Base-by-base conservation (phyloP, 2,113 vertebrate genomes). In the Actenoides hombroni region DNA sequence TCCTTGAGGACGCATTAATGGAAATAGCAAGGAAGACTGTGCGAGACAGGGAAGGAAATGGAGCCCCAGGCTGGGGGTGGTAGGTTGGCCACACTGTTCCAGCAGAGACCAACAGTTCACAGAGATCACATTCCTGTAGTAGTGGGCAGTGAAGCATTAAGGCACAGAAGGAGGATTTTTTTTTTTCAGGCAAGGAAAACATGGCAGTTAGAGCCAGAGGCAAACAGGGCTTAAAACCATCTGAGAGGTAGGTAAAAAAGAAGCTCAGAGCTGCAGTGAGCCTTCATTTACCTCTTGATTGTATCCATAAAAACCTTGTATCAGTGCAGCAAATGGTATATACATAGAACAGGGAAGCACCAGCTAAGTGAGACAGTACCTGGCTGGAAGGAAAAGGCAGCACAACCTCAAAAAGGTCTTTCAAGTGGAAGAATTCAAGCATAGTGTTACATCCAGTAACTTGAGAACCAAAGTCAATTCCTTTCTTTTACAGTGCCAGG, bases 361-460 rank as follows among this genome's bases (percentile, higher is more conserved):
- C 65, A 39, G 57, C 39, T 84, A 49, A 81, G 51, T 6, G 31
- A 61, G 39, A 56, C 23, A 63, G 88, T 61, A 68, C 68, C 79
- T 75, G 83, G 86, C 73, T 61, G 69, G 60, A 79, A 31, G 59
- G 35, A 69, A 86, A 64, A 94, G 92, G 90, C 88, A 94, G 48
- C 53, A 79, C 28, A 80, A 51, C 61, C 77, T 79, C 59, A 49
- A 15, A 68, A 31, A 92, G 74, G 81, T 85, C 49, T 89, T 90
- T 76, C 77, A 93, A 75, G 63, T 85, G 93, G 74, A 87, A 89
- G 46, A 82, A 71, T 90, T 93, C 90, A 95, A 96, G 92, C 91
- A 89, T 86, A 96, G 96, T 92, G 94, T 96, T 91, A 92, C 86
- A 83, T 88, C 80, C 73, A 68, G 83, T 91, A 96, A 93, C 67